These are phyloP conservation scores for Lacerta agilis DNA, from an alignment of 2,797 vertebrate species.

Conservation along the genomic window DNA sequence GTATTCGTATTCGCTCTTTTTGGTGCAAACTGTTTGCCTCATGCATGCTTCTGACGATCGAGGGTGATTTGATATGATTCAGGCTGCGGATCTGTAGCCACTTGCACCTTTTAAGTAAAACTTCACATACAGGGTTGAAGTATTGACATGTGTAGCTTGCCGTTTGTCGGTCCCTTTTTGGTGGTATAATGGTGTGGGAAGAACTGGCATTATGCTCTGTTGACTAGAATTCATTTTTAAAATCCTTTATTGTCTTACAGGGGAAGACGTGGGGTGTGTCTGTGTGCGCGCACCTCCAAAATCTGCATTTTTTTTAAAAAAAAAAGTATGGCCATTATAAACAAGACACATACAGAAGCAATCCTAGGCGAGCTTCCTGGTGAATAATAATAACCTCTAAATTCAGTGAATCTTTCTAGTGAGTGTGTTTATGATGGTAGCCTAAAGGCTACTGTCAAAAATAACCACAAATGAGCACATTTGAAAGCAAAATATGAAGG, in stretches of 20 bases:
- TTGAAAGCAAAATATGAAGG: accelerated
- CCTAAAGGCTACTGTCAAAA: background rate
- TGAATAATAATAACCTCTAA: background rate
- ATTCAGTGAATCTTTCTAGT: background rate
- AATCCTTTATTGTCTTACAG: background rate
- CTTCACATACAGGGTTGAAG: no score
- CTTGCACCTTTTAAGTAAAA: no score
- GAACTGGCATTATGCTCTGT: background rate
- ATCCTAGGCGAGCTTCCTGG: background rate
- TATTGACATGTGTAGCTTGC: background rate
- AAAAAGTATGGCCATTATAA: background rate
- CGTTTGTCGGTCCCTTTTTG: background rate
- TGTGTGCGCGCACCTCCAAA: background rate
- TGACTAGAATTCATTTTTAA: background rate
- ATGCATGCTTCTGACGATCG: no score
- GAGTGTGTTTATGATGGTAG: background rate
- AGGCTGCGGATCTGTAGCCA: background rate
- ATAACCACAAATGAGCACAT: accelerated
- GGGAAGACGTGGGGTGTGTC: background rate
- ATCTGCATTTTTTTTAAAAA: background rate
- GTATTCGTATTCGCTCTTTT: no score
- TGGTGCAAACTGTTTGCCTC: background rate
- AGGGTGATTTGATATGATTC: background rate
- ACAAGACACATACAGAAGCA: background rate
- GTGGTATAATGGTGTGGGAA: background rate